Base-by-base conservation (phyloP, 2,888 invertebrate species). In the Megastigmus dorsalis region DNA sequence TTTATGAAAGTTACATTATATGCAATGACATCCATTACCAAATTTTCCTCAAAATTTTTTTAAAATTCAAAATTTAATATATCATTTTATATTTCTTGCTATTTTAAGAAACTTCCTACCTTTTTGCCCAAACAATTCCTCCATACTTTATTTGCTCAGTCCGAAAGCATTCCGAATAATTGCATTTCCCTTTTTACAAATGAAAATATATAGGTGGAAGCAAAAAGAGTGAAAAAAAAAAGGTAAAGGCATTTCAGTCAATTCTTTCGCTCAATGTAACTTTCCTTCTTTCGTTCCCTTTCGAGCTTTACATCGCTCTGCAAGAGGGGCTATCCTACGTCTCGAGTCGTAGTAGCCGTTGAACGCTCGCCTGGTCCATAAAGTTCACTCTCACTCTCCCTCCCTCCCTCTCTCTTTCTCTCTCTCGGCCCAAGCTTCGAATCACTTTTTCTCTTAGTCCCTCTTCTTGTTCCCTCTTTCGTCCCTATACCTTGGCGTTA, bases 311-410 rank as follows among this genome's bases (percentile, higher is more conserved):
- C 38, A 20, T 38, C 68, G 28, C 33, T 30, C 30, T 18, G 38
- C 26, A 45, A n/a, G 52, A 52, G 63, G 50, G 36, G 18, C 57
- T 48, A 48, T 62, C 33, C 59, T 74, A 9, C 48, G 15, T 3
- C 3, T 38, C 15, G 15, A 66, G 43, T 23, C 23, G 50, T 77
- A 82, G 80, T 82, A 78, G 80, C 83, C 82, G 81, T 82, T 80
- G 84, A n/a, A n/a, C 82, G 79, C 80, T 36, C 67, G 23, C 62
- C n/a, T 30, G 83, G 82, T 82, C 84, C 84, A 85, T 85, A 86
- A 85, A 86, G 79, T 82, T 84, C 80, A 78, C 83, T 83, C 80
- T 73, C 72, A 1, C 52, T 63, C 67, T 60, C 66, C 45, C 15
- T 18, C 33, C n/a, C 48, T 26, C 3, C n/a, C 83, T 83, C 80